Evolutionary conservation across 2,888 invertebrate species (phyloP).

Genomic region (Abrostola tripartita): DNA sequence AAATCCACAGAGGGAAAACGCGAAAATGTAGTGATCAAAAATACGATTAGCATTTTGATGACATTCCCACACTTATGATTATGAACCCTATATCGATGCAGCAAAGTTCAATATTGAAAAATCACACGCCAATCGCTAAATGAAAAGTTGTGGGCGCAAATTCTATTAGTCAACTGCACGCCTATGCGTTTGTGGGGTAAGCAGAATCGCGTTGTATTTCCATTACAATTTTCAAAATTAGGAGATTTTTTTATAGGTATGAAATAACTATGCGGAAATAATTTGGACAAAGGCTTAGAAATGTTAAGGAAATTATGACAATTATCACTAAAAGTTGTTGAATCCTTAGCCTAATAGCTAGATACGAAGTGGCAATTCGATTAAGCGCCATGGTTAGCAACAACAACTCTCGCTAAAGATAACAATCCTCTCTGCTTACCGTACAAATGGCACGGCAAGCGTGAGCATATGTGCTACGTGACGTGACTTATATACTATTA

Average conservation of each 20-base stretch:
- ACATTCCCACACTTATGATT: not conserved
- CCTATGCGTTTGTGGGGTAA: conserved; percentile 12
- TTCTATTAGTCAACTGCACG: conserved; percentile 28
- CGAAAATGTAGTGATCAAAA: conserved; percentile 33
- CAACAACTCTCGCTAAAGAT: conserved; percentile 6
- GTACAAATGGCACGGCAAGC: conserved; percentile 20
- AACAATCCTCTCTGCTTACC: conserved; percentile 18
- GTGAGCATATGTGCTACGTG: conserved; percentile 36
- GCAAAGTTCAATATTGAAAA: conserved; percentile 5
- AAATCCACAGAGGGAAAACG: conserved; percentile 16
- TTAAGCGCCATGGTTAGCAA: not conserved
- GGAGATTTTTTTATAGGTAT: not conserved
- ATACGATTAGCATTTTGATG: conserved; percentile 37
- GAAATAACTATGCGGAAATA: not conserved
- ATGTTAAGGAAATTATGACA: no score
- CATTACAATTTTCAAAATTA: not conserved
- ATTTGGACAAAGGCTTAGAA: not conserved
- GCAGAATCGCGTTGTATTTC: conserved; percentile 14
- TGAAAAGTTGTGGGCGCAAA: conserved; percentile 36
- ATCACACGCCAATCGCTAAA: not conserved
- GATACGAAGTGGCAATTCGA: not conserved
- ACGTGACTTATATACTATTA: conserved; percentile 28
- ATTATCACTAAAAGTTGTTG: no score
- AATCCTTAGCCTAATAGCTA: not conserved
- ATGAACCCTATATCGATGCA: not conserved